Evolutionary conservation across 2,888 invertebrate species (phyloP), one percentile per base, ranked within the genome.

Genomic region (Furcula furcula): DNA sequence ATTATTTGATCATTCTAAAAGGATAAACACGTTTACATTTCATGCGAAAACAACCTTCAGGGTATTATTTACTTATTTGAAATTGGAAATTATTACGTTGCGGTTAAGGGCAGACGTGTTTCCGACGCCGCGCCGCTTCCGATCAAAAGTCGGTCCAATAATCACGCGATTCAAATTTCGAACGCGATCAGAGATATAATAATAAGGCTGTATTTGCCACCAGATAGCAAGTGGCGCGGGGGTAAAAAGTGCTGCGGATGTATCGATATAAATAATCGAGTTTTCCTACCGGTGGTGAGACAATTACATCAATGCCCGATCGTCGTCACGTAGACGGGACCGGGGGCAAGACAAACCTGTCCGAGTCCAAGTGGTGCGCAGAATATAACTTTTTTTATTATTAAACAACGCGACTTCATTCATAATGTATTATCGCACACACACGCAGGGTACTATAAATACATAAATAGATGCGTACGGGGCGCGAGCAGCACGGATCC

Each of bases 71-170:
- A 57, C 51, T 57, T 57, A 77, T 79, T 82, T 75, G 72, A 85
- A 85, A 87, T 85, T 86, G 80, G 75, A 80, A 80, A 84, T 82
- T 78, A 76, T 76, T 77, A 73, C 61, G 65, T 76, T 87, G 88
- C 74, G 86, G 87, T 88, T 83, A 78, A 65, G 73, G 73, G 65
- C 73, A 84, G 82, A 85, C 86, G 85, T 83, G 84, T 82, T 82
- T 87, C 87, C 85, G 75, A 76, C 57, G 75, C 75, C 72, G 79
- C 57, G 75, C 75, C 72, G 79, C 76, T 87, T 87, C 86, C 81
- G 77, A 78, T 70, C 59, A 44, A 48, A 61, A 61, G 63, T 56
- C 67, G 71, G 73, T 70, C 55, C 65, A 55, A 55, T 61, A 76
- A 76, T 81, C 87, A 85, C 86, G 85, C 86, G 79, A 85, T 76